These are phyloP conservation scores for Anabacerthia variegaticeps DNA, from an alignment of 2,797 vertebrate species.

Conservation along the genomic window DNA sequence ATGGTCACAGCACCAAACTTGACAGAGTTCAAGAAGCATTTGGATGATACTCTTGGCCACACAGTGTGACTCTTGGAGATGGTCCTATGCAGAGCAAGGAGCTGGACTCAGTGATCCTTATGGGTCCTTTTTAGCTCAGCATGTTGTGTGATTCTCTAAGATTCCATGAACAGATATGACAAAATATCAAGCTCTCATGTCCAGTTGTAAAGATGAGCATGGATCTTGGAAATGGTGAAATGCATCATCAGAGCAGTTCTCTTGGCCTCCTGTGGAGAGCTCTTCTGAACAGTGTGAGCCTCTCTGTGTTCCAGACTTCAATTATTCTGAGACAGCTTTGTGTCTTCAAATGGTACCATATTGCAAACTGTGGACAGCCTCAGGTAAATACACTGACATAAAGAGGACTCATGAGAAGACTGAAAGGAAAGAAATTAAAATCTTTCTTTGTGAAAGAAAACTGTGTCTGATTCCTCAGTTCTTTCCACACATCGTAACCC, in stretches of 20 bases:
- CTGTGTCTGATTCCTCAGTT: background rate
- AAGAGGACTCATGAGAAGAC: background rate
- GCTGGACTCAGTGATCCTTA: background rate
- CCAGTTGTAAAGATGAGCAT: background rate
- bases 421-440: background rate
- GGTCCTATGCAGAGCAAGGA: background rate
- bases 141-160: background rate
- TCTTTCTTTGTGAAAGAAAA: background rate
- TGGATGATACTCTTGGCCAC: background rate
- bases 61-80: background rate
- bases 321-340: background rate
- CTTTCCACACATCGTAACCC: background rate
- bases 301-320: background rate
- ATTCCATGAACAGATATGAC: background rate
- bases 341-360: background rate
- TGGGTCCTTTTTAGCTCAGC: too few relatives aligned
- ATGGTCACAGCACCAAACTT: background rate
- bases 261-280: accelerated
- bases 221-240: background rate
- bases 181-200: background rate
- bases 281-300: background rate
- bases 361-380: background rate
- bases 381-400: background rate
- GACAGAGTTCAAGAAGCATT: background rate
- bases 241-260: background rate